Percentiles rank a stretch among this genome's conserved stretches.
Evolutionary conservation across 1,140 invertebrate genomes (phyloP).

Genomic region (Lerema accius): DNA sequence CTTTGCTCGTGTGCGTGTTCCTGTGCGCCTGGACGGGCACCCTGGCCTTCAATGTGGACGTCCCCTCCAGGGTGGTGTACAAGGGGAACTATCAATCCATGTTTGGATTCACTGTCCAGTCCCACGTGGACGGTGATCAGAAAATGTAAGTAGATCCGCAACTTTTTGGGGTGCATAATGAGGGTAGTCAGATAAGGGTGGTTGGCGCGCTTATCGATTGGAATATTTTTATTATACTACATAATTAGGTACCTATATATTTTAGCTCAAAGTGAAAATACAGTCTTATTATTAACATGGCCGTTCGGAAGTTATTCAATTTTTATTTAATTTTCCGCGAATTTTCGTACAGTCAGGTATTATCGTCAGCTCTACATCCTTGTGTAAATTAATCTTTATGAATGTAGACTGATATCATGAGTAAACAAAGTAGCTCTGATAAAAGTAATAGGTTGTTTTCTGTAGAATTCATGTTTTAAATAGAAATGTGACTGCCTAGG

Average conservation of each 20-base stretch:
- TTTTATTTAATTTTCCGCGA: too few relatives aligned
- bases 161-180: neutral
- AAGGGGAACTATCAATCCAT: slow-evolving; percentile 71
- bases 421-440: slow-evolving; percentile 41
- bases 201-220: neutral
- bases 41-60: slow-evolving; percentile 75
- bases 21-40: slow-evolving; percentile 59
- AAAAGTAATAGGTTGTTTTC: too few relatives aligned
- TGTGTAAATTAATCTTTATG: too few relatives aligned
- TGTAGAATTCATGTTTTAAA: too few relatives aligned
- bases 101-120: slow-evolving; percentile 77
- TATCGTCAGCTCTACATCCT: too few relatives aligned
- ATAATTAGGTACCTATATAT: too few relatives aligned
- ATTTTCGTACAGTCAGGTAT: too few relatives aligned
- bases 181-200: neutral
- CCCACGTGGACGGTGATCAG: slow-evolving; percentile 65
- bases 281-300: too few relatives aligned
- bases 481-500: too few relatives aligned
- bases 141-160: slow-evolving; percentile 69
- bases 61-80: slow-evolving; percentile 75
- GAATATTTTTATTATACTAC: too few relatives aligned
- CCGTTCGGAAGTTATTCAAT: too few relatives aligned
- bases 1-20: slow-evolving; percentile 62
- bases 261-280: too few relatives aligned
- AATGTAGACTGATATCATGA: slow-evolving; percentile 7